phyloP scores from a whole-genome alignment of 2,888 invertebrate genomes.

The Subacronicta megacephala region DNA sequence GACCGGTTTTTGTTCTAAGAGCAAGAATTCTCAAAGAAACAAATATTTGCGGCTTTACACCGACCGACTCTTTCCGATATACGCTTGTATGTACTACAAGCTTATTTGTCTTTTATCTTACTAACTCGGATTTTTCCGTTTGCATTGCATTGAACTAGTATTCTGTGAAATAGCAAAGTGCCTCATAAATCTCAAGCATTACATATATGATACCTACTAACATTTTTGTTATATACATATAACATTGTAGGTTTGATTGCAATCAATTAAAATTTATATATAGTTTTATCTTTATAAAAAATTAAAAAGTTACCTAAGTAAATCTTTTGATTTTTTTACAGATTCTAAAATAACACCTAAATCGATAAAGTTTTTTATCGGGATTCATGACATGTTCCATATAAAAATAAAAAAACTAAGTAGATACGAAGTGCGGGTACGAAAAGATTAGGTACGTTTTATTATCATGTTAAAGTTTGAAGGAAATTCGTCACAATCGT shows the following conservation, averaged over 20 bases:
- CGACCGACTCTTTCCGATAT: slow-evolving; percentile 60
- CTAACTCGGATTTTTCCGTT: slow-evolving; percentile 48
- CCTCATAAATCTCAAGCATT: slow-evolving; percentile 20
- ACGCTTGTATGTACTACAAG: slow-evolving; percentile 44
- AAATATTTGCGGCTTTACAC: slow-evolving; percentile 78
- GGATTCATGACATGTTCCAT: too few species aligned
- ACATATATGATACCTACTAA: too few species aligned
- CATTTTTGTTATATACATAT: too few species aligned
- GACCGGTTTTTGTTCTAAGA: slow-evolving; percentile 69
- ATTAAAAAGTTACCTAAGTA: too few species aligned
- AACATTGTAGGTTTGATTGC: too few species aligned
- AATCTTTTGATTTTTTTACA: too few species aligned
- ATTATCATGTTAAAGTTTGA: slow-evolving; percentile 51
- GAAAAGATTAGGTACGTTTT: slow-evolving; percentile 34
- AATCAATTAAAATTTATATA: too few species aligned
- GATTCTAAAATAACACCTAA: too few species aligned
- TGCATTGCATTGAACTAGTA: slow-evolving; percentile 39
- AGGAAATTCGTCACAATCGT: slow-evolving; percentile 69
- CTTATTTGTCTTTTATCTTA: slow-evolving; percentile 57
- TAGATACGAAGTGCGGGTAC: slow-evolving; percentile 41
- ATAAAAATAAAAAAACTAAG: too few species aligned
- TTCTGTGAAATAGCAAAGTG: slow-evolving; percentile 21
- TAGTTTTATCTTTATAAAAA: too few species aligned
- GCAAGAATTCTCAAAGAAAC: slow-evolving; percentile 72
- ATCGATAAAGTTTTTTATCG: too few species aligned